Base-by-base conservation (phyloP, 2,888 invertebrate genomes). In the Homarus gammarus region DNA sequence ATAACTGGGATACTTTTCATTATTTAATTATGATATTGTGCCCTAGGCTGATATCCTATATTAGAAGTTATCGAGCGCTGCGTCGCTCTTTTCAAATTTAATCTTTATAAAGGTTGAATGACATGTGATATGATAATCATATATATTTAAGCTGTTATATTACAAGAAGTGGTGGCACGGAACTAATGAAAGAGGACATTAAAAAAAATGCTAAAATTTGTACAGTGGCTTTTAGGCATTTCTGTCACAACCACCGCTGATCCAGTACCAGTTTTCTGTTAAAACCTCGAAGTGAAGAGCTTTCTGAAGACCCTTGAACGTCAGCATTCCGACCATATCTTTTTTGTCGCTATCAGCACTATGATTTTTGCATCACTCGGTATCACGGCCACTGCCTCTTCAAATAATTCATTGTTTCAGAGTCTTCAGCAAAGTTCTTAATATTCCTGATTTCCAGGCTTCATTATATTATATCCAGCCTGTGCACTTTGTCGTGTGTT, bases 81-180 rank as follows among this genome's bases (percentile, higher is more conserved):
- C 12, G 70, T 56, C 73, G 40, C 73, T 79, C 77, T 31, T 49
- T 73, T 84, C 70, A 89, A 83, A 89, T 89, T 88, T 88, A 77
- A 84, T 84, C 84, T 89, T 78, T 78, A 68, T 78, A 64, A 86
- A 86, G 85, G 84, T 85, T 85, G 84, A 85, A 88, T 88, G 49
- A 83, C 18, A 87, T 89, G 88, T 89, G 88, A 89, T 89, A 89
- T 77, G 88, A 89, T 89, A 89, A 89, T 89, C 88, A 89, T 89
- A 84, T 75, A 78, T 83, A 78, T 75, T 82, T 89, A 89, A 83
- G 83, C 84, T 89, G 78, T 84, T 89, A 84, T 61, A 84, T 61
- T 61, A 82, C 68, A 78, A 73, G 87, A 72, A 75, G 88, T 89
- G 88, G 88, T 72, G 84, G 84, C 88, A 49, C 68, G 70, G 84